Evolutionary conservation across 2,113 vertebrate species (phyloP).

Genomic region (Gallinago media): DNA sequence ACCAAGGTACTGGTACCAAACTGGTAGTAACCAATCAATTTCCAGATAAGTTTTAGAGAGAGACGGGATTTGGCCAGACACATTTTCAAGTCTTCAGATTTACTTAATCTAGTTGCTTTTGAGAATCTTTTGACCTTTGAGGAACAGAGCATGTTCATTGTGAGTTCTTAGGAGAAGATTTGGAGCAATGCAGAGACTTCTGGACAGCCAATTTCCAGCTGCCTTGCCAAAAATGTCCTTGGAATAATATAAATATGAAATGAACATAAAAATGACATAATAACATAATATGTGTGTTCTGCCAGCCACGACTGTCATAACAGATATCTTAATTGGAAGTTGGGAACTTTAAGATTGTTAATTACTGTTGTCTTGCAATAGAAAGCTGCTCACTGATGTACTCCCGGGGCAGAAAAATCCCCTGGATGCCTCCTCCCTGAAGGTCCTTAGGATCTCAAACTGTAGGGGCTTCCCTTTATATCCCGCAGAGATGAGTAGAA

Average conservation of each 20-base stretch:
- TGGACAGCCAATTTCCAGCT: not conserved
- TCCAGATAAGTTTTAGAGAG: not conserved
- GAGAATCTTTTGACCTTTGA: not conserved
- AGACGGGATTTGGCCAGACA: rapidly evolving
- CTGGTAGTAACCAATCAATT: not conserved
- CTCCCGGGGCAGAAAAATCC: not conserved
- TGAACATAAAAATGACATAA: not conserved
- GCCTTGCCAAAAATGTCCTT: not conserved
- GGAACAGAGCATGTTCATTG: not conserved
- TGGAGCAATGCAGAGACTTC: not conserved
- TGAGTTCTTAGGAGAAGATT: not conserved
- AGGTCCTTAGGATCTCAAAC: rapidly evolving
- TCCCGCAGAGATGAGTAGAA: rapidly evolving
- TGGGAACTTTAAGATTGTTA: not conserved
- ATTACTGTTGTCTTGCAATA: not conserved
- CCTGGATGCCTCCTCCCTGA: rapidly evolving
- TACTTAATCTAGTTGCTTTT: not conserved
- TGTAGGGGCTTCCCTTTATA: not conserved
- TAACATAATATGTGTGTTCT: not conserved
- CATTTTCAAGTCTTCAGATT: not conserved
- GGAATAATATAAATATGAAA: too few species aligned
- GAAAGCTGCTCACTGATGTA: not conserved
- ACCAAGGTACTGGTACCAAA: not conserved
- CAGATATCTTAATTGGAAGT: not conserved
- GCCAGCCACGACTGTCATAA: not conserved